These are phyloP conservation scores for Trialeurodes vaporariorum DNA, from an alignment of 1,140 invertebrate species.

Conservation along the genomic window DNA sequence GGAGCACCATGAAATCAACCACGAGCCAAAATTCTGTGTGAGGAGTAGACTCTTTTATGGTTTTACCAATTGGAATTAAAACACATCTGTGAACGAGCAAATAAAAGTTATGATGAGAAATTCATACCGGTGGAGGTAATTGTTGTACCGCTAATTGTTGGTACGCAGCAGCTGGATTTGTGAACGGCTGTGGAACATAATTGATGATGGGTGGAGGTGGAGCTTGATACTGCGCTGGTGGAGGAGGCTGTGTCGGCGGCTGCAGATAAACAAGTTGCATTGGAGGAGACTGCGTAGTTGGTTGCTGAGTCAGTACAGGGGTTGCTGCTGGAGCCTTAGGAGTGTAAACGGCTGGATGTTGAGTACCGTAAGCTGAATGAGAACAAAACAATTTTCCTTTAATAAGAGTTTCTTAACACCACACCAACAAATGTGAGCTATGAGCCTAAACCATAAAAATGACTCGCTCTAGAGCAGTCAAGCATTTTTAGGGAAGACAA, in stretches of 20 bases:
- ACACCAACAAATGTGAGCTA: too few species aligned
- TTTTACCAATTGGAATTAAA: too few species aligned
- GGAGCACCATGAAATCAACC: too few species aligned
- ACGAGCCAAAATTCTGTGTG: too few species aligned
- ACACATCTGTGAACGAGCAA: too few species aligned
- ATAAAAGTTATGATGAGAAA: background rate
- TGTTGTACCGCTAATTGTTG: background rate
- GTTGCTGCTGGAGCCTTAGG: background rate
- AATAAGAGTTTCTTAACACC: too few species aligned
- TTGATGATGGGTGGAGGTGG: background rate
- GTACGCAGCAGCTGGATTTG: background rate
- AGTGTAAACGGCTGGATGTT: conserved; percentile 6
- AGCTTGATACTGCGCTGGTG: background rate
- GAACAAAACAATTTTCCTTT: too few species aligned
- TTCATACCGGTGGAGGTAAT: background rate
- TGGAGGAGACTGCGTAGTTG: background rate
- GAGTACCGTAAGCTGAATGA: background rate
- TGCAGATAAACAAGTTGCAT: background rate
- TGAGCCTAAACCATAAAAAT: too few species aligned
- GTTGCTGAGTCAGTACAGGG: conserved; percentile 10
- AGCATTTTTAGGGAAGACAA: too few species aligned
- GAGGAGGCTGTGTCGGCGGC: background rate
- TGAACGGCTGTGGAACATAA: background rate
- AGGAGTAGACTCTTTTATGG: too few species aligned
- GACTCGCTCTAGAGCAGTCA: too few species aligned